These are phyloP conservation scores for Pheosia tremula DNA, from an alignment of 2,888 invertebrate genomes.

Conservation along the genomic window DNA sequence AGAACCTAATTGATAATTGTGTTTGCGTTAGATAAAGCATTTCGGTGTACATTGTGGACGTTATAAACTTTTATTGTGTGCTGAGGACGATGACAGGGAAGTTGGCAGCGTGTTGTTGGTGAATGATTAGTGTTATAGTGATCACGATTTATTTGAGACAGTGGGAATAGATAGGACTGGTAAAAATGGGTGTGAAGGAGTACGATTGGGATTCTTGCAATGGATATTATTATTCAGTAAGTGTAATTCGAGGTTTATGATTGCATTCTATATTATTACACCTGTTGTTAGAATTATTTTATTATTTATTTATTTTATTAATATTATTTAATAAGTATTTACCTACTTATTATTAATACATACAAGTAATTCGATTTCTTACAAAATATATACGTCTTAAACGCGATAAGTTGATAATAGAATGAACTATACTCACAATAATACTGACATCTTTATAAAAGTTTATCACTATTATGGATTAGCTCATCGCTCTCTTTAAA, in stretches of 20 bases:
- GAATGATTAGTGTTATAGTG: conserved; percentile 55
- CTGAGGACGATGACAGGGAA: conserved; percentile 45
- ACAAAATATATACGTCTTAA: not conserved
- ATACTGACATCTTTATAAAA: conserved; percentile 24
- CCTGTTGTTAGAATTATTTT: conserved; percentile 1
- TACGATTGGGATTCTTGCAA: conserved; percentile 79
- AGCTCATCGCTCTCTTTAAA: conserved; percentile 20
- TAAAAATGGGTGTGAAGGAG: conserved; percentile 80
- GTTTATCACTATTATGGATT: conserved; percentile 14
- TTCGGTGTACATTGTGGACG: conserved; percentile 44
- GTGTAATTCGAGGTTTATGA: conserved; percentile 38
- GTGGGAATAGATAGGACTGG: conserved; percentile 47
- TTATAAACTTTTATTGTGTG: conserved; percentile 47
- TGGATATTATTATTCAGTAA: conserved; percentile 79
- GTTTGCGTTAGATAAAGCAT: conserved; percentile 75
- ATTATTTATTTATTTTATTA: not conserved
- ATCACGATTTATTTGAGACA: conserved; percentile 50
- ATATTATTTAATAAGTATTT: not conserved
- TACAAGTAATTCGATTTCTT: too few species aligned
- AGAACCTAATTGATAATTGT: conserved; percentile 68
- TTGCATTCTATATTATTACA: conserved; percentile 6
- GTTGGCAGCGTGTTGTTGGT: conserved; percentile 44
- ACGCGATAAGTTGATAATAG: conserved; percentile 1
- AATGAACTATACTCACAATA: conserved; percentile 40
- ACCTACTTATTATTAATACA: too few species aligned